A percentile compares a stretch with the other conserved stretches of the same genome.
Conservation (phyloP, 2,888 invertebrate species). For the Eupsilia transversa region DNA sequence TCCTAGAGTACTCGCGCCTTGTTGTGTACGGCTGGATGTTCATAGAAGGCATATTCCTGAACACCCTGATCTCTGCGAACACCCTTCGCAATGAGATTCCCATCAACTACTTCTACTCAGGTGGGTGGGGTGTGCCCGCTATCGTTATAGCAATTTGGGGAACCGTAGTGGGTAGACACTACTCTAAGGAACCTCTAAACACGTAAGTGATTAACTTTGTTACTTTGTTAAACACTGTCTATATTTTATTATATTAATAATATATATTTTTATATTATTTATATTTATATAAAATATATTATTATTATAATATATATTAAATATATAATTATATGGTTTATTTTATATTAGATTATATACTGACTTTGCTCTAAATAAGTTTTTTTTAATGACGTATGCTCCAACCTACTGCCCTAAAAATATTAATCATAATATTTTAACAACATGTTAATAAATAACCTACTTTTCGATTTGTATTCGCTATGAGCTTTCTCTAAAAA, state of each 20-base stretch:
- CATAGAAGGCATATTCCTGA: constrained; percentile 97
- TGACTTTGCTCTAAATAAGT: background rate
- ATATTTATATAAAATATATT: no score
- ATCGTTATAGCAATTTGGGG: constrained; percentile 93
- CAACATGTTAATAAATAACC: background rate
- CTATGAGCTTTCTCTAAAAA: no score
- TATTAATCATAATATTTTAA: background rate
- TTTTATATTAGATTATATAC: no score
- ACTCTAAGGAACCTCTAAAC: constrained; percentile 65
- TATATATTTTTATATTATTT: no score
- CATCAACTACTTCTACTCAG: constrained; percentile 91
- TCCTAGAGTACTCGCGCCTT: constrained; percentile 96
- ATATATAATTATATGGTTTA: no score
- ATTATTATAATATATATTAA: no score
- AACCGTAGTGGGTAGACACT: constrained; percentile 88
- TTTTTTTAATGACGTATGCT: background rate
- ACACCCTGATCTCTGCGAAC: constrained; percentile 95
- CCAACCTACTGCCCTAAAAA: background rate
- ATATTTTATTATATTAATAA: no score
- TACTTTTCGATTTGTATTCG: background rate
- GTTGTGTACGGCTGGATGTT: constrained; percentile 99
- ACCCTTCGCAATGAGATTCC: constrained; percentile 91
- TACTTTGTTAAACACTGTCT: background rate
- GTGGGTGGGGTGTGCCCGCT: constrained; percentile 94
- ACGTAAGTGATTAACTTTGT: constrained; percentile 19